Percentiles rank a stretch among this genome's conserved stretches.
Conservation (phyloP, 2,797 vertebrate species). For the Leontocebus nigricollis region DNA sequence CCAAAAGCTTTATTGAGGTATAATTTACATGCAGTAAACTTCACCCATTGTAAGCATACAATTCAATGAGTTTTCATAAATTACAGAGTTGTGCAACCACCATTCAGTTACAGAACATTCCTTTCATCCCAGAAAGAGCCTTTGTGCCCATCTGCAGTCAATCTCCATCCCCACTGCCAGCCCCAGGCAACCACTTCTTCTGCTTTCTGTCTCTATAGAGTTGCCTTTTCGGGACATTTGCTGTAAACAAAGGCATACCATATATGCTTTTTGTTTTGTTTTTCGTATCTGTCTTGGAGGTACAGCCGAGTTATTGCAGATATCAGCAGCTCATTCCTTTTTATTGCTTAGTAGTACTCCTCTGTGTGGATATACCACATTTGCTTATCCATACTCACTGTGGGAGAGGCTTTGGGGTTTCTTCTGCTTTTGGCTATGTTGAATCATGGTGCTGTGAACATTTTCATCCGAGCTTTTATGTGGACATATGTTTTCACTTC, state of each 20-base stretch:
- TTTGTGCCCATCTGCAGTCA: background rate
- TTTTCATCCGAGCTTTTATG: background rate
- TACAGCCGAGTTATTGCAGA: background rate
- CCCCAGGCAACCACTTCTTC: background rate
- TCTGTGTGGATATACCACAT: background rate
- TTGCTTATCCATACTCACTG: background rate
- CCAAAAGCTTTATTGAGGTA: slow-evolving; percentile 31
- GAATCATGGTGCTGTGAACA: background rate
- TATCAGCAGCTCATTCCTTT: background rate
- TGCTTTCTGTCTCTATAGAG: slow-evolving; percentile 2
- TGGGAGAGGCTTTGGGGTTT: background rate
- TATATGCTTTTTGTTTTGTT: background rate
- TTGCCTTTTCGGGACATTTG: slow-evolving; percentile 32
- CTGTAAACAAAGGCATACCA: background rate
- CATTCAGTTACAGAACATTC: background rate
- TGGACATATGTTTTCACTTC: slow-evolving; percentile 25
- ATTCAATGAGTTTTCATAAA: slow-evolving; percentile 37
- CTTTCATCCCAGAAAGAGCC: background rate
- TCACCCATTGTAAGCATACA: slow-evolving; percentile 22
- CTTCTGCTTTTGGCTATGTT: background rate
- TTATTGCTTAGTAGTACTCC: slow-evolving; percentile 39
- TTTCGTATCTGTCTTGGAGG: background rate
- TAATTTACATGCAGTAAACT: slow-evolving; percentile 63
- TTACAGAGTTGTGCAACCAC: background rate
- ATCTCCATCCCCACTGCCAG: background rate